Evolutionary conservation across 2,797 vertebrate genomes (phyloP).

Genomic region (Myotis findleyi): DNA sequence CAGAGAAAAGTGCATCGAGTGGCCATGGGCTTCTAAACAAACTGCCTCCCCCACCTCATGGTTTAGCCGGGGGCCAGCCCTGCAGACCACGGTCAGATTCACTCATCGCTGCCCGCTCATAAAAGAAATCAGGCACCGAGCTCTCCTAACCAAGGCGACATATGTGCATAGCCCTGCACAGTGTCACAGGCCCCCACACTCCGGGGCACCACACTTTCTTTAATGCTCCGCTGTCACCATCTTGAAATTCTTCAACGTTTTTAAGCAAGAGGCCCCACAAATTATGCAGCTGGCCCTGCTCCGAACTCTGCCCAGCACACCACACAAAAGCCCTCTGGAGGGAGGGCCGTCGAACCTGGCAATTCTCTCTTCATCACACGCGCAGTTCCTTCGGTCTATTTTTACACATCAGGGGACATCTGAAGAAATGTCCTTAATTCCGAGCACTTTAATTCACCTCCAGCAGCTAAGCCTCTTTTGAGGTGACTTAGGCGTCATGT

Average conservation of each 20-base stretch:
- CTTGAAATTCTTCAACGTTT: neutral
- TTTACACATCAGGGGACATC: slow-evolving; percentile 87
- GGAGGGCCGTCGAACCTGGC: slow-evolving; percentile 87
- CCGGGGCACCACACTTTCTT: neutral
- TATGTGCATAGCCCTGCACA: accelerated
- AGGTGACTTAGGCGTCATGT: slow-evolving; percentile 91
- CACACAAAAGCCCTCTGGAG: neutral
- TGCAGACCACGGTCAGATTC: neutral
- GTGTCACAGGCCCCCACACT: accelerated
- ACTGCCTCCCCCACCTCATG: too few relatives aligned
- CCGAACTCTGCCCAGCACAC: slow-evolving; percentile 75
- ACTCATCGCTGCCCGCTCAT: neutral
- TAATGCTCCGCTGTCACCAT: neutral
- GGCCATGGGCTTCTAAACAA: neutral
- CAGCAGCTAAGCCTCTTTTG: slow-evolving; percentile 89
- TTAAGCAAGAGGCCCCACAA: neutral
- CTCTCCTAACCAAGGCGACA: neutral
- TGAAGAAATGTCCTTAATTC: slow-evolving; percentile 90
- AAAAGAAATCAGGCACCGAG: neutral
- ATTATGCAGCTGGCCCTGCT: neutral
- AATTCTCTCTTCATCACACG: slow-evolving; percentile 92
- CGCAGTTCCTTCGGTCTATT: slow-evolving; percentile 90
- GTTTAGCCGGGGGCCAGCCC: neutral
- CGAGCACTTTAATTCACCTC: slow-evolving; percentile 89
- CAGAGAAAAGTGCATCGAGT: accelerated